Evolutionary conservation across 2,797 vertebrate species (phyloP).

Genomic region (Microctenopoma steveboyesi): DNA sequence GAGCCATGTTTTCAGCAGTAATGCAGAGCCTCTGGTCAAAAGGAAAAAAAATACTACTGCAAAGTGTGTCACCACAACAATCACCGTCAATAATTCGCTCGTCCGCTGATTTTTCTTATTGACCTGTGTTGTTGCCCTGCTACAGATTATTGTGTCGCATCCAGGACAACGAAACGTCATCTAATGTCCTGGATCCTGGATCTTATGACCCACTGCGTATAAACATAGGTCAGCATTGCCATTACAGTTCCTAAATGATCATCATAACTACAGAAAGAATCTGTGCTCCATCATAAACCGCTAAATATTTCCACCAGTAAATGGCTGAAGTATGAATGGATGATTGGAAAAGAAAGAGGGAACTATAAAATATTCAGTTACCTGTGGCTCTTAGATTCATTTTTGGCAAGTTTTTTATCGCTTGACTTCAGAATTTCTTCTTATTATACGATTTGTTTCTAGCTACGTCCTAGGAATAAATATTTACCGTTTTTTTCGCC

Average conservation of each 20-base stretch:
- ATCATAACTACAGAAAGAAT: not conserved
- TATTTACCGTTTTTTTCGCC: too few species aligned
- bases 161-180: too few species aligned
- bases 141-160: too few species aligned
- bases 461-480: too few species aligned
- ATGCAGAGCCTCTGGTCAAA: not conserved
- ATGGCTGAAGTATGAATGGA: not conserved
- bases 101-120: not conserved
- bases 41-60: not conserved
- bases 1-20: conserved; percentile 1
- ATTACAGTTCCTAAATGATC: not conserved
- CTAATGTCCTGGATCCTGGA: too few species aligned
- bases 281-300: not conserved
- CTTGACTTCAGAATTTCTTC: not conserved
- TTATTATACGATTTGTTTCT: too few species aligned
- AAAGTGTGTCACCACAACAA: too few species aligned
- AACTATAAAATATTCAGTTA: not conserved
- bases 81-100: too few species aligned
- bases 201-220: not conserved
- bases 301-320: not conserved
- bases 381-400: not conserved
- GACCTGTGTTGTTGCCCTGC: not conserved
- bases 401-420: too few species aligned
- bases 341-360: not conserved
- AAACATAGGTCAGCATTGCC: not conserved